phyloP scores from a whole-genome alignment of 2,797 vertebrate species.

The Salarias fasciatus region DNA sequence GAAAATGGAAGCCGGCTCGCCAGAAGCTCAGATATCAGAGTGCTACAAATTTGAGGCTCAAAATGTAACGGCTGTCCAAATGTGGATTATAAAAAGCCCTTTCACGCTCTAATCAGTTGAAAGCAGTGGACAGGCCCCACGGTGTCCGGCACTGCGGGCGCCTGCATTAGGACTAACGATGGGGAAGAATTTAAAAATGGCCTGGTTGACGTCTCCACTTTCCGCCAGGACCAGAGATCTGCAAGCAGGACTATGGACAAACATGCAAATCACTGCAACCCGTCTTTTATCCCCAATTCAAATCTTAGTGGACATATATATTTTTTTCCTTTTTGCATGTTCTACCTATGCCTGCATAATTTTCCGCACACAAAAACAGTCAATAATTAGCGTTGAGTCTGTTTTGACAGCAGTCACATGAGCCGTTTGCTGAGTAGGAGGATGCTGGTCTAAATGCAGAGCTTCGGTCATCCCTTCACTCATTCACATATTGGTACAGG shows the following conservation, averaged over 20 bases:
- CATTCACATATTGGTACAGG: conserved; percentile 21
- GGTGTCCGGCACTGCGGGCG: conserved; percentile 16
- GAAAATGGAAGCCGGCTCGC: conserved; percentile 18
- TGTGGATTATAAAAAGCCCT: conserved; percentile 77
- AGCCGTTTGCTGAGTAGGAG: conserved; percentile 13
- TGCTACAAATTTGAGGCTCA: conserved; percentile 45
- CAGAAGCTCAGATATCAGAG: conserved; percentile 35
- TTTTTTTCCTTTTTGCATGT: too few relatives aligned
- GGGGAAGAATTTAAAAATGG: conserved; percentile 37
- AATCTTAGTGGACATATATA: too few relatives aligned
- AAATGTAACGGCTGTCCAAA: conserved; percentile 62
- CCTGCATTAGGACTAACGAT: conserved; percentile 44
- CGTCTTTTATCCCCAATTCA: too few relatives aligned
- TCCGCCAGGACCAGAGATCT: conserved; percentile 19
- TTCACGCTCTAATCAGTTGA: conserved; percentile 73
- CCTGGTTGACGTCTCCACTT: conserved; percentile 26
- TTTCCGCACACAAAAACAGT: too few relatives aligned
- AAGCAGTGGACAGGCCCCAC: conserved; percentile 56
- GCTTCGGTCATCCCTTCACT: conserved; percentile 14
- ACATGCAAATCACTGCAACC: too few relatives aligned
- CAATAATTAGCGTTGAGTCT: conserved; percentile 23
- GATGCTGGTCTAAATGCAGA: conserved; percentile 40
- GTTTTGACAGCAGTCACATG: conserved; percentile 57
- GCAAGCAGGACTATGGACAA: not conserved
- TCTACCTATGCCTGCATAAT: too few relatives aligned